A percentile compares a stretch with the other conserved stretches of the same genome.
These are phyloP conservation scores for Cephalopterus ornatus DNA, from an alignment of 2,113 vertebrate species.

Conservation along the genomic window DNA sequence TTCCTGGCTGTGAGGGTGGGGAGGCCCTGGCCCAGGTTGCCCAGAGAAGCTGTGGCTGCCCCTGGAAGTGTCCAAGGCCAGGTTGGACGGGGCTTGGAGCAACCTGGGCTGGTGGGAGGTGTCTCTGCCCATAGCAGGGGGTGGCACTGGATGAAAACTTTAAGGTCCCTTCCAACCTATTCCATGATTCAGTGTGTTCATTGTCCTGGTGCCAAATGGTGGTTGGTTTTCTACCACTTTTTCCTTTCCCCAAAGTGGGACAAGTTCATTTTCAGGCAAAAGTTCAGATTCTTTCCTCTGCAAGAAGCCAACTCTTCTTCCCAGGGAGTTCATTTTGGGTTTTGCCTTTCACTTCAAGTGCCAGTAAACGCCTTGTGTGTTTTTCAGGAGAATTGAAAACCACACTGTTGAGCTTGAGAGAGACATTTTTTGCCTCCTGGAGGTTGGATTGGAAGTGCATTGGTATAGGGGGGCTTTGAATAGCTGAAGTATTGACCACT, in stretches of 20 bases:
- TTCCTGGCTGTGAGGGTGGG: neutral
- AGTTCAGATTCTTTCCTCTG: neutral
- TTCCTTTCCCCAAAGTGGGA: neutral
- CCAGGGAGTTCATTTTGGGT: neutral
- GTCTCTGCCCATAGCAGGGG: neutral
- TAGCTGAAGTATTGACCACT: neutral
- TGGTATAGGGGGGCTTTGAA: neutral
- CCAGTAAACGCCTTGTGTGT: neutral
- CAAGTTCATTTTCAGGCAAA: neutral
- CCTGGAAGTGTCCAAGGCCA: neutral
- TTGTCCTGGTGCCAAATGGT: neutral
- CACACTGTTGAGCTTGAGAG: neutral
- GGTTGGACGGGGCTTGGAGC: neutral
- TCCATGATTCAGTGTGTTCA: fast-evolving
- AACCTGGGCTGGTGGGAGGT: neutral
- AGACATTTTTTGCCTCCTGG: neutral
- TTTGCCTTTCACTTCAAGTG: neutral
- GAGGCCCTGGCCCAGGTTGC: neutral
- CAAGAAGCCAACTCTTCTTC: neutral
- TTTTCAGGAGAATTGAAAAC: neutral
- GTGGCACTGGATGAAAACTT: neutral
- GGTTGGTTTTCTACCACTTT: neutral
- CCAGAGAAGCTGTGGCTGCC: neutral
- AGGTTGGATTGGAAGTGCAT: neutral
- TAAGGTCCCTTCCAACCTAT: neutral